These are phyloP conservation scores for Cottus gobio DNA, from an alignment of 2,113 vertebrate species.

Conservation along the genomic window DNA sequence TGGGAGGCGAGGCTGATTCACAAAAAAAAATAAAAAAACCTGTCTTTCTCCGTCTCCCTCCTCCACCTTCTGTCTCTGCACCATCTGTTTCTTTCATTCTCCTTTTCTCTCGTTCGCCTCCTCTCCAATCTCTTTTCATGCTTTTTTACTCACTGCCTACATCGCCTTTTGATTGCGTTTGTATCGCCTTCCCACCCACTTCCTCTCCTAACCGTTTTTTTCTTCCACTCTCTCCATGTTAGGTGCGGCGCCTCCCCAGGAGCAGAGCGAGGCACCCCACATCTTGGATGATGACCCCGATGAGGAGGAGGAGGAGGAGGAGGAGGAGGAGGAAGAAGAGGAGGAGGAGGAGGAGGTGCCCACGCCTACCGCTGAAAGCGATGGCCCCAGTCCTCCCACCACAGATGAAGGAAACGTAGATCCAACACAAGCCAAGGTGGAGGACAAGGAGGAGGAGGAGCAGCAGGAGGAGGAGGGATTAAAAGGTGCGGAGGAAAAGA, in stretches of 20 bases:
- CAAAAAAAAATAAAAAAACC: conserved; percentile 10
- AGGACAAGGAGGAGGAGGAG: conserved; percentile 77
- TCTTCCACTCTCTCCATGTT: conserved; percentile 4
- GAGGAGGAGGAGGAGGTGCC: conserved; percentile 55
- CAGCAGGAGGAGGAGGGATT: conserved; percentile 68
- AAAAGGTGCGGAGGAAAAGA: conserved; percentile 74
- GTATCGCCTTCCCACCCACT: conserved; percentile 49
- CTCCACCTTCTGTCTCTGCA: conserved; percentile 55
- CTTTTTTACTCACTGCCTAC: conserved; percentile 47
- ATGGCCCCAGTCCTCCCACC: conserved; percentile 42
- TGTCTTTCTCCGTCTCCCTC: conserved; percentile 54
- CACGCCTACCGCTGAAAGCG: conserved; percentile 57
- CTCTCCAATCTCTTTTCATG: conserved; percentile 14
- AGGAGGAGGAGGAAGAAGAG: conserved; percentile 58
- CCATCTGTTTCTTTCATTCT: conserved; percentile 46
- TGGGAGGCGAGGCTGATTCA: conserved; percentile 66
- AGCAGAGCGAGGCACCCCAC: conserved; percentile 80
- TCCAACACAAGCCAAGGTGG: conserved; percentile 65
- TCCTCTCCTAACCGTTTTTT: conserved; percentile 29
- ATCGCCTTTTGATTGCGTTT: conserved; percentile 40
- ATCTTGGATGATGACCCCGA: conserved; percentile 48
- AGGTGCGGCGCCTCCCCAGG: conserved; percentile 80
- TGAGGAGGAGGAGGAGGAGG: conserved; percentile 57
- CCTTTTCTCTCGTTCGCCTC: conserved; percentile 24
- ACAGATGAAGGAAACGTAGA: conserved; percentile 65